Percentiles rank a stretch among this genome's conserved stretches.
Conservation (phyloP, 2,797 vertebrate species). For the Premnoplex brunnescens region DNA sequence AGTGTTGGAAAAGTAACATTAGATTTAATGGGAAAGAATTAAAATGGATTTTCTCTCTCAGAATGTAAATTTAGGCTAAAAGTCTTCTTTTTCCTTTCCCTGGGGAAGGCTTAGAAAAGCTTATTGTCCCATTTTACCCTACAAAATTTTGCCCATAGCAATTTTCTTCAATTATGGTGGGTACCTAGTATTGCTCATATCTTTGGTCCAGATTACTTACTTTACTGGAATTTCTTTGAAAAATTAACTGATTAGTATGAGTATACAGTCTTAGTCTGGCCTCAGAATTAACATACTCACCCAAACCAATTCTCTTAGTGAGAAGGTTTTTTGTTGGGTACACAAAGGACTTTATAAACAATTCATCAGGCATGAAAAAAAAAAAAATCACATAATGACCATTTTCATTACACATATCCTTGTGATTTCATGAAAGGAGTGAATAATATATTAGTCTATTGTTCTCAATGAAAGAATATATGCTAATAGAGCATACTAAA, state of each 20-base stretch:
- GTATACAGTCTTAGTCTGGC: not conserved
- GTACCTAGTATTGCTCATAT: not conserved
- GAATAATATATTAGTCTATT: not conserved
- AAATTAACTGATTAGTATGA: conserved; percentile 11
- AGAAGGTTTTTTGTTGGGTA: not conserved
- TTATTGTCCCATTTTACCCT: not conserved
- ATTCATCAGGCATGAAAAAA: not conserved
- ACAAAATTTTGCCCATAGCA: not conserved
- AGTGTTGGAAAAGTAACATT: not conserved
- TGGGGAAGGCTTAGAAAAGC: not conserved
- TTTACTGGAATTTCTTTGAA: not conserved
- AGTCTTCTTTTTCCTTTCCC: not conserved
- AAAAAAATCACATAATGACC: not conserved
- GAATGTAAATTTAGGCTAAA: conserved; percentile 1
- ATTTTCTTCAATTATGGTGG: not conserved
- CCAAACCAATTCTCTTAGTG: not conserved
- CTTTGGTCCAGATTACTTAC: not conserved
- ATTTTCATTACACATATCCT: not conserved
- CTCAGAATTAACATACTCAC: not conserved
- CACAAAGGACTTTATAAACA: not conserved
- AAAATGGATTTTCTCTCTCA: not conserved
- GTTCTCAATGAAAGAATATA: not conserved
- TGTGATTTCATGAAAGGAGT: not conserved
- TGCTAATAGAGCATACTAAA: not conserved
- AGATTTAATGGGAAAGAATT: not conserved